Conservation (phyloP, 2,113 vertebrate species). For the Camarhynchus parvulus region DNA sequence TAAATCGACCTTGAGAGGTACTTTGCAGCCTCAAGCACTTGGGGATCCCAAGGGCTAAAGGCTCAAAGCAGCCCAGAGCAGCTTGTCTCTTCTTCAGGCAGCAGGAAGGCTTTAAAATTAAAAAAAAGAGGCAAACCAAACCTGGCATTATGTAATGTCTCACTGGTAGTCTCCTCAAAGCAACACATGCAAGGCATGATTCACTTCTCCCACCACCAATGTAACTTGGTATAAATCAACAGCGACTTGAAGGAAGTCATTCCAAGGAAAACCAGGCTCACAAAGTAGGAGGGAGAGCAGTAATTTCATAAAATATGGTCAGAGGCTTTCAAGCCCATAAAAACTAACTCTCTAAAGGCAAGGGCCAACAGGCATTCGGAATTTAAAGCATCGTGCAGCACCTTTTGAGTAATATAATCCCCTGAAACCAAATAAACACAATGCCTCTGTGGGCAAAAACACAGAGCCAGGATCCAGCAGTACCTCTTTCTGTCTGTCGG, state of each 20-base stretch:
- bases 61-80: background rate
- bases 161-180: background rate
- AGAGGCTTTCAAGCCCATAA: background rate
- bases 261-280: slow-evolving; percentile 13
- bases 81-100: background rate
- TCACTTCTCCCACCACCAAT: background rate
- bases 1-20: background rate
- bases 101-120: background rate
- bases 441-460: background rate
- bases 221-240: background rate
- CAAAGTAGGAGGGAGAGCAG: background rate
- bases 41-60: background rate
- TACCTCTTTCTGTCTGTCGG: background rate
- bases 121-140: background rate
- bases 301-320: background rate
- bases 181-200: background rate
- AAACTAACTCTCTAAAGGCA: background rate
- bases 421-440: slow-evolving; percentile 5
- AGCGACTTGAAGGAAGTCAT: background rate
- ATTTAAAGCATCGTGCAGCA: background rate
- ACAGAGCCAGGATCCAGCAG: background rate
- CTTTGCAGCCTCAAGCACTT: background rate
- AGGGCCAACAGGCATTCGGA: background rate
- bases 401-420: slow-evolving; percentile 25
- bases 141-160: slow-evolving; percentile 47